phyloP scores from a whole-genome alignment of 2,797 vertebrate genomes.

The Borostomias antarcticus region DNA sequence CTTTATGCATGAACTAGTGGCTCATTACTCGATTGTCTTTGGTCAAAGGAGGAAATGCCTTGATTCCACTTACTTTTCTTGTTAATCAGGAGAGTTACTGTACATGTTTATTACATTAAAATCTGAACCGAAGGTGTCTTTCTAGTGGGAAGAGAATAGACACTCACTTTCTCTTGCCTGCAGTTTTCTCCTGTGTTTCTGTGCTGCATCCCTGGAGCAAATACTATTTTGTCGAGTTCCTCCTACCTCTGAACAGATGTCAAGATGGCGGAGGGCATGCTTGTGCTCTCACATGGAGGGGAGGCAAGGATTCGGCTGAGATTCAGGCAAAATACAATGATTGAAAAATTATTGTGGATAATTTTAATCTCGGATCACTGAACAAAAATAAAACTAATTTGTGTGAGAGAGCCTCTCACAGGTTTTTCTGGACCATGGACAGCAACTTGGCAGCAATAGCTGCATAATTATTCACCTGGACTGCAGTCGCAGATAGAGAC shows the following conservation, averaged over 20 bases:
- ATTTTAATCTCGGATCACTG: neutral
- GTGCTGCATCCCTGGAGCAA: neutral
- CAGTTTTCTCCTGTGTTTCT: too few relatives aligned
- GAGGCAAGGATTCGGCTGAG: neutral
- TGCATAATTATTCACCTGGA: neutral
- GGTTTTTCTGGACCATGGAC: slow-evolving; percentile 1
- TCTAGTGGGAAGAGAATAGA: neutral
- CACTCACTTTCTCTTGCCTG: too few relatives aligned
- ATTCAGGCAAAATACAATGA: neutral
- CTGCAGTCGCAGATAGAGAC: too few relatives aligned
- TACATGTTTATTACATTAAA: neutral
- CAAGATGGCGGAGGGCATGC: too few relatives aligned
- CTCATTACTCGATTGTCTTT: neutral
- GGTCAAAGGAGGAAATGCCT: neutral
- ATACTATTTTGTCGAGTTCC: neutral
- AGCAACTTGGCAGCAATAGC: neutral
- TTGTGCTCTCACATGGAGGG: too few relatives aligned
- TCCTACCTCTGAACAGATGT: neutral
- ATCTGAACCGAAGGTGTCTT: neutral
- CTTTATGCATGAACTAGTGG: neutral
- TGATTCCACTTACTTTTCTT: neutral
- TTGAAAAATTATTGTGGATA: neutral
- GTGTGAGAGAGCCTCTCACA: neutral
- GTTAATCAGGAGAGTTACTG: neutral
- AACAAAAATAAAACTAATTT: neutral